A percentile compares a stretch with the other conserved stretches of the same genome.
phyloP scores from a whole-genome alignment of 2,113 vertebrate genomes.

The Leiothrix lutea region DNA sequence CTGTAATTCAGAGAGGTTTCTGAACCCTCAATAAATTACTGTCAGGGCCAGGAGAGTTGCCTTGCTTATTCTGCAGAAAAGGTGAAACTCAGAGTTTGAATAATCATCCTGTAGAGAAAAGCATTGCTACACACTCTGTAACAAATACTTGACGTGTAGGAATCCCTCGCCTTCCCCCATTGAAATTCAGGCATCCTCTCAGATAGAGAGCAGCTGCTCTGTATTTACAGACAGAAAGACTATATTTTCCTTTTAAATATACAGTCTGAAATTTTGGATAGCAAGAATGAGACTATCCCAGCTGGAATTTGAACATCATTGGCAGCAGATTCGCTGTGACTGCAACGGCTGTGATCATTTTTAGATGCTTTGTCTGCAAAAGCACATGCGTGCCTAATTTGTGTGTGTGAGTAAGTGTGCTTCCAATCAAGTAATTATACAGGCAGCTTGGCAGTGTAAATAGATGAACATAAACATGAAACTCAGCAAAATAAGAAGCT shows the following conservation, averaged over 20 bases:
- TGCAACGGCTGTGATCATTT: neutral
- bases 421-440: constrained; percentile 41
- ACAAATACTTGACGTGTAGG: neutral
- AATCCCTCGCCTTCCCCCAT: neutral
- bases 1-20: neutral
- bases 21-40: neutral
- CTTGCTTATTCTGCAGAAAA: neutral
- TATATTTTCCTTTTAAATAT: neutral
- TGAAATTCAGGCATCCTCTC: neutral
- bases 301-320: constrained; percentile 37
- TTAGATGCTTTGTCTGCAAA: constrained; percentile 37
- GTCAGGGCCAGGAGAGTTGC: neutral
- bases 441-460: constrained; percentile 15
- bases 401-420: neutral
- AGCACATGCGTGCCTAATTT: constrained; percentile 18
- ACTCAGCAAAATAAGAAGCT: neutral
- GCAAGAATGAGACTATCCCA: neutral
- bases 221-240: neutral
- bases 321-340: constrained; percentile 15
- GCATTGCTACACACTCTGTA: neutral
- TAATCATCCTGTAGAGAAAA: neutral
- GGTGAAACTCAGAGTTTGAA: neutral
- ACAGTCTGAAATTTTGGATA: constrained; percentile 10
- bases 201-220: constrained; percentile 2
- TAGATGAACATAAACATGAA: neutral